These are phyloP conservation scores for Pteruthius melanotis DNA, from an alignment of 2,113 vertebrate species.

Conservation along the genomic window DNA sequence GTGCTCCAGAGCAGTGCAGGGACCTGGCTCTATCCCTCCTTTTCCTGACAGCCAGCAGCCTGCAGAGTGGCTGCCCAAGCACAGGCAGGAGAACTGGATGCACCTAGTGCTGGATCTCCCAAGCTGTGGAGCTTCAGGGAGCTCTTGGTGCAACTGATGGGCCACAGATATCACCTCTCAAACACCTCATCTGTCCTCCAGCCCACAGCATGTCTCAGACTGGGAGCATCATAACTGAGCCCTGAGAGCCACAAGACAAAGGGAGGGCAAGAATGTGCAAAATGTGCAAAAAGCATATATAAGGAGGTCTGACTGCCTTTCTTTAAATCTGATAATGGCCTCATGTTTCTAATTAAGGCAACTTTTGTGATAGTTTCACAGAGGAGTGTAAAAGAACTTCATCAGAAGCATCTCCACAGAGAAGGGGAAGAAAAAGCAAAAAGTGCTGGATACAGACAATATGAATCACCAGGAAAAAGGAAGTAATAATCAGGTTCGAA, in stretches of 20 bases:
- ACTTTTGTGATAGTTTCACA: background rate
- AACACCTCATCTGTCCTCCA: background rate
- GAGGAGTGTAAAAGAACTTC: background rate
- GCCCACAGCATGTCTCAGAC: background rate
- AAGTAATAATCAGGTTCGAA: background rate
- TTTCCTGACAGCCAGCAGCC: background rate
- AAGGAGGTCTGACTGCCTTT: background rate
- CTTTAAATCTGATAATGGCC: background rate
- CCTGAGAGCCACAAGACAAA: background rate
- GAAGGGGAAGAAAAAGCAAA: background rate
- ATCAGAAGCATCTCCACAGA: background rate
- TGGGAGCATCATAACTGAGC: background rate
- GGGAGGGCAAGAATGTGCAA: background rate
- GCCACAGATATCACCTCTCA: too few species aligned
- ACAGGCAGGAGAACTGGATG: background rate
- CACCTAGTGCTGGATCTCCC: background rate
- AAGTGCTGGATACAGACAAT: background rate
- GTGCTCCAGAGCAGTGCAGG: background rate
- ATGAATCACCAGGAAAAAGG: conserved; percentile 14
- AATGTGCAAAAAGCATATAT: background rate
- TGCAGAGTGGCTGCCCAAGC: background rate
- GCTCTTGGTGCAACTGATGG: background rate
- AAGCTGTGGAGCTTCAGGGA: background rate
- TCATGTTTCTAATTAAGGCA: background rate
- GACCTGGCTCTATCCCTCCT: background rate